Conservation (phyloP, 1,140 invertebrate species). For the Hylaeus anthracinus region DNA sequence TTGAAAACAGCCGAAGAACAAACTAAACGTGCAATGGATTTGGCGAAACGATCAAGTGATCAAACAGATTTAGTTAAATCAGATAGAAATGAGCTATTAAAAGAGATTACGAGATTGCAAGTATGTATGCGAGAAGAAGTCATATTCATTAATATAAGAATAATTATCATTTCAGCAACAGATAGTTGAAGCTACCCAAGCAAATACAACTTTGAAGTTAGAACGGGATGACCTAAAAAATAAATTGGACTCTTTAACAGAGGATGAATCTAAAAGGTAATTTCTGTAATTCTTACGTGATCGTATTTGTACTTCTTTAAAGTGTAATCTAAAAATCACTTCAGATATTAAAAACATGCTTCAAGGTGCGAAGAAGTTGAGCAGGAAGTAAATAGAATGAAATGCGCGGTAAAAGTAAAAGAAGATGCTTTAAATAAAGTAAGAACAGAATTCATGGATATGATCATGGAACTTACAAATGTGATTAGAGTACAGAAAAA, state of each 20-base stretch:
- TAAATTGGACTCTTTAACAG: conserved; percentile 50
- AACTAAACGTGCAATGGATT: conserved; percentile 55
- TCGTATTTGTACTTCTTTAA: background rate
- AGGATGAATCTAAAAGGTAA: conserved; percentile 62
- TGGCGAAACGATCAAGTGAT: conserved; percentile 58
- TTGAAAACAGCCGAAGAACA: conserved; percentile 57
- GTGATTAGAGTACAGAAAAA: conserved; percentile 62
- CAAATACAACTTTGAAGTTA: conserved; percentile 50
- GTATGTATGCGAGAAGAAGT: conserved; percentile 30
- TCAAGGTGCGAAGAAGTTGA: conserved; percentile 53
- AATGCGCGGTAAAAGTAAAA: conserved; percentile 45
- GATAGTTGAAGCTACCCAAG: conserved; percentile 37
- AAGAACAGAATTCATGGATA: conserved; percentile 55
- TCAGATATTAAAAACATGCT: conserved; percentile 34
- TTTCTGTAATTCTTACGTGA: background rate
- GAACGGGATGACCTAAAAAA: conserved; percentile 58
- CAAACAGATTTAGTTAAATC: conserved; percentile 51
- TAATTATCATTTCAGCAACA: conserved; percentile 52
- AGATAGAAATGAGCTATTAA: conserved; percentile 57
- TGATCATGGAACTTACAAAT: conserved; percentile 56
- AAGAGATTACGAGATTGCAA: conserved; percentile 56
- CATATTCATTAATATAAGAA: conserved; percentile 12
- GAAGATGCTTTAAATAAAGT: conserved; percentile 50
- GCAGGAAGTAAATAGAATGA: conserved; percentile 58
- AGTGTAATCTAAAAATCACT: conserved; percentile 37